Evolutionary conservation across 2,113 vertebrate genomes (phyloP).

Genomic region (Amblyopsis rosae): DNA sequence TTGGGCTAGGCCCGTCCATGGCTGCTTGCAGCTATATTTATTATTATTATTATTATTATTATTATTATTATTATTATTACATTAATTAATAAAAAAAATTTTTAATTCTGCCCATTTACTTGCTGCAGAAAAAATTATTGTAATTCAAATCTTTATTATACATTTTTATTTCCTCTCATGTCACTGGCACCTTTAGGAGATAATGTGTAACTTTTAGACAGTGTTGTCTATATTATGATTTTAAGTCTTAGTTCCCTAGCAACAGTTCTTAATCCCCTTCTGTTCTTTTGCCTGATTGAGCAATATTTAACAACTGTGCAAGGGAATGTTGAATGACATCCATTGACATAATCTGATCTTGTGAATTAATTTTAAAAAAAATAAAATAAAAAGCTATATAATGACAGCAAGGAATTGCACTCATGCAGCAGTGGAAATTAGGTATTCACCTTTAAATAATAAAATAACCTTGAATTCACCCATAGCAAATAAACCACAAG

Average conservation of each 20-base stretch:
- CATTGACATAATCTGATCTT: constrained; percentile 47
- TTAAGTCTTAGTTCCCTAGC: constrained; percentile 45
- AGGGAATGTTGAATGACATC: constrained; percentile 31
- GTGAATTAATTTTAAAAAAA: constrained; percentile 11
- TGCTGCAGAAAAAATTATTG: too few species aligned
- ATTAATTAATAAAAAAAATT: too few species aligned
- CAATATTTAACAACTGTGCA: constrained; percentile 36
- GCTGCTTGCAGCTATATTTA: too few species aligned
- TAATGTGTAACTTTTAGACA: constrained; percentile 30
- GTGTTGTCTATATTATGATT: constrained; percentile 49
- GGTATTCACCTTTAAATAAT: constrained; percentile 33
- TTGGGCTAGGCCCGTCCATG: too few species aligned
- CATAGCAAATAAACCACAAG: constrained; percentile 7
- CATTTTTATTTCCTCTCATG: constrained; percentile 18
- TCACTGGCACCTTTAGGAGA: constrained; percentile 14
- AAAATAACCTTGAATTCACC: constrained; percentile 59
- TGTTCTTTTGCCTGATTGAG: constrained; percentile 10
- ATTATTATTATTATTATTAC: too few species aligned
- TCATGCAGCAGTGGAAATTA: constrained; percentile 37
- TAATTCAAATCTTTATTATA: neutral
- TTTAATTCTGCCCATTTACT: too few species aligned
- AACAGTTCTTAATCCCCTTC: constrained; percentile 46
- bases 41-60: too few species aligned
- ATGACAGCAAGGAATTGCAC: constrained; percentile 43
- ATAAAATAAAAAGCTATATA: constrained; percentile 17